Conservation (phyloP, 2,888 invertebrate species). For the Ommatoiulus sabulosus region DNA sequence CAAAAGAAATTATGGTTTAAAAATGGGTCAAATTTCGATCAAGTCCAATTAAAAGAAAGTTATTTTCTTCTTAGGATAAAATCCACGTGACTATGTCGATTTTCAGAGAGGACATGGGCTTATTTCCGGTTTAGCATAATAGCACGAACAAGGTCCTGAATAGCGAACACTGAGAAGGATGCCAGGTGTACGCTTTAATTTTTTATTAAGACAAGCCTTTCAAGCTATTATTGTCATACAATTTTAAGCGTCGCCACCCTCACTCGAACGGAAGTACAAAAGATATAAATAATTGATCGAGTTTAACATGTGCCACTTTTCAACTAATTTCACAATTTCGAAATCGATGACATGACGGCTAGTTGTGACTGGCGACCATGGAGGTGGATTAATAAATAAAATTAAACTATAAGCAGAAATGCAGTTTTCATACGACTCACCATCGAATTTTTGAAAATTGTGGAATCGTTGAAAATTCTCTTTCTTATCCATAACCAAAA, state of each 20-base stretch:
- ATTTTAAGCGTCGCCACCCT: constrained; percentile 28
- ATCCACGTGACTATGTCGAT: not conserved
- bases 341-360: not conserved
- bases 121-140: not conserved
- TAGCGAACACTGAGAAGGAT: constrained; percentile 14
- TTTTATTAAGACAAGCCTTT: constrained; percentile 48
- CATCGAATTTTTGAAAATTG: too few species aligned
- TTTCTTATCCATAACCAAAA: too few species aligned
- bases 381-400: not conserved
- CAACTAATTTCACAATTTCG: constrained; percentile 44
- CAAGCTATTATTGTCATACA: constrained; percentile 13
- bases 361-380: not conserved
- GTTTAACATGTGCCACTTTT: constrained; percentile 28
- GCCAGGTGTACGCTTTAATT: constrained; percentile 47
- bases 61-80: not conserved
- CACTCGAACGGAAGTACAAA: constrained; percentile 20
- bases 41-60: constrained; percentile 9
- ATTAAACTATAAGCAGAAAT: too few species aligned
- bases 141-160: not conserved
- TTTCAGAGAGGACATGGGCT: not conserved
- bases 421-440: too few species aligned
- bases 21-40: too few species aligned
- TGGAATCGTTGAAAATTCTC: too few species aligned
- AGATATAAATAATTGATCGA: constrained; percentile 39
- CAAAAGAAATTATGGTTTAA: too few species aligned